These are phyloP conservation scores for Philantomba maxwellii DNA, from an alignment of 2,113 vertebrate genomes.

Conservation along the genomic window DNA sequence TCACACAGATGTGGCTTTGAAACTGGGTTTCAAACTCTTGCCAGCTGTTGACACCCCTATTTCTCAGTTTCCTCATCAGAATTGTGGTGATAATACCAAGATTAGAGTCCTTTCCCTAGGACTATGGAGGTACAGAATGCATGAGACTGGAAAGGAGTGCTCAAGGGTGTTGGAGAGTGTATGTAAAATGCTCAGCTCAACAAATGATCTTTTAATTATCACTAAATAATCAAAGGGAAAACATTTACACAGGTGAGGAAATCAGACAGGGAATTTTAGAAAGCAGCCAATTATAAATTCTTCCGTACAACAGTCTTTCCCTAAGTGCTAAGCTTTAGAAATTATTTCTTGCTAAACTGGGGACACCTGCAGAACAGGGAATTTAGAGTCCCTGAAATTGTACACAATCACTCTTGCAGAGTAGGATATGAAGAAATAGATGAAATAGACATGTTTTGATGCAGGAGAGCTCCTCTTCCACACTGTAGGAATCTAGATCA, in stretches of 20 bases:
- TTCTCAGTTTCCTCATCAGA: background rate
- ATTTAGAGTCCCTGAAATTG: background rate
- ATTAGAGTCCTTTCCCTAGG: background rate
- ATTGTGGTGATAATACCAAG: background rate
- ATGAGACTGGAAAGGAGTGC: background rate
- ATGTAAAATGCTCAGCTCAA: background rate
- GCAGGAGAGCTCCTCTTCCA: background rate
- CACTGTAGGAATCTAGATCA: background rate
- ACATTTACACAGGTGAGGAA: background rate
- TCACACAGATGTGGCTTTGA: background rate
- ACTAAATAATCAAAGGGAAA: background rate
- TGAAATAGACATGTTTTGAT: background rate
- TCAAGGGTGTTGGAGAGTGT: too few species aligned
- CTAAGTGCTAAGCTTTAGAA: background rate
- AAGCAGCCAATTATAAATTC: background rate
- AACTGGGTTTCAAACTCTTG: background rate
- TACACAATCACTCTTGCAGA: background rate
- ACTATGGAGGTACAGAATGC: background rate
- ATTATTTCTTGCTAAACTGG: background rate
- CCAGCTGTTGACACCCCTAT: background rate
- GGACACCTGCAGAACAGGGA: background rate
- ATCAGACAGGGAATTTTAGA: background rate
- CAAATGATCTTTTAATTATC: background rate
- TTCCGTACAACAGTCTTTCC: background rate
- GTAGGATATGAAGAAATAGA: background rate